Conservation (phyloP, 2,888 invertebrate genomes). For the Drosophila barbarae region DNA sequence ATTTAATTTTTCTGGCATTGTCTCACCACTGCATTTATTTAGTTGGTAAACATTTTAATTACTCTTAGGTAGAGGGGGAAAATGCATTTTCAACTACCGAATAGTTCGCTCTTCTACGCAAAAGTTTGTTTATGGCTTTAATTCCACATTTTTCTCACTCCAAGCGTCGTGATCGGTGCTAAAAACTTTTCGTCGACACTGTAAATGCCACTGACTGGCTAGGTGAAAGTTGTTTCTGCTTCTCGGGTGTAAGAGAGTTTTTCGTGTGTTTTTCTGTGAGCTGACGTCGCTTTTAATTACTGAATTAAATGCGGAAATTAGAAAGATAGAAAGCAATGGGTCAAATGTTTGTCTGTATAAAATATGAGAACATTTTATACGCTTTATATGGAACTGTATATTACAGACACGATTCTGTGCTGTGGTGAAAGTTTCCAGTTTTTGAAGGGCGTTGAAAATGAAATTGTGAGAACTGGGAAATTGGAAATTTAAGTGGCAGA, state of each 20-base stretch:
- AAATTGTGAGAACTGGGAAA: conserved; percentile 6
- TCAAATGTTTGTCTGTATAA: conserved; percentile 3
- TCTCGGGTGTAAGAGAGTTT: conserved; percentile 23
- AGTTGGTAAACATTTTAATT: conserved; percentile 70
- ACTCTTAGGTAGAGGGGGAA: conserved; percentile 29
- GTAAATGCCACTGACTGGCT: conserved; percentile 12
- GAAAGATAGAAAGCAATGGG: conserved; percentile 42
- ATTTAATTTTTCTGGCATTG: conserved; percentile 27
- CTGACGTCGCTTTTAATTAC: conserved; percentile 56
- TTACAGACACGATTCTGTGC: conserved; percentile 21
- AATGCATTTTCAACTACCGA: conserved; percentile 5
- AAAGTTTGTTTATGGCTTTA: conserved; percentile 20
- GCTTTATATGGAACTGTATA: conserved; percentile 12
- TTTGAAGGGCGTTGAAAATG: conserved; percentile 30
- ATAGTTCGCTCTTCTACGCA: not conserved
- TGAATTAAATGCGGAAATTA: conserved; percentile 68
- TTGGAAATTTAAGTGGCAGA: not conserved
- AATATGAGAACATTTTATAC: conserved; percentile 46
- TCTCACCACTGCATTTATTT: conserved; percentile 53
- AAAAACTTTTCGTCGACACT: conserved; percentile 26
- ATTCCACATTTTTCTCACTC: conserved; percentile 2
- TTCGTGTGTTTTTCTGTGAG: conserved; percentile 24
- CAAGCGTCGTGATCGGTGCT: conserved; percentile 13
- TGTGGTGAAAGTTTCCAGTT: conserved; percentile 46
- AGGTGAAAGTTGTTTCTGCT: conserved; percentile 24